A percentile compares a stretch with the other conserved stretches of the same genome.
Evolutionary conservation across 2,888 invertebrate genomes (phyloP).

Genomic region (Cylindroiulus punctatus): DNA sequence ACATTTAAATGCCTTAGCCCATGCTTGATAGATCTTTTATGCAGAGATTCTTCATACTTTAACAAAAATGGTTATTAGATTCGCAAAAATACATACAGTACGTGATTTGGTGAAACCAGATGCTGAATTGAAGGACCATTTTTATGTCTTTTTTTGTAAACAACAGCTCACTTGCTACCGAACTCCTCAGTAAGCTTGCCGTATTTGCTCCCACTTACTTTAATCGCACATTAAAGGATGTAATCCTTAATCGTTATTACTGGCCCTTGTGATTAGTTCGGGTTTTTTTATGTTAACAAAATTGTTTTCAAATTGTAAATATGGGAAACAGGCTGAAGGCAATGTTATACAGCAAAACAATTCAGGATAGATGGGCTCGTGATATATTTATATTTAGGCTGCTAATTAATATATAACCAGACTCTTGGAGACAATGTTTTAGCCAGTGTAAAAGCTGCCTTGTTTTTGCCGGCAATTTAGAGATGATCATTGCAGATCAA

Average conservation of each 20-base stretch:
- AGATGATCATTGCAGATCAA: neutral
- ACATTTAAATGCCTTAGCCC: neutral
- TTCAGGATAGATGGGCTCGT: neutral
- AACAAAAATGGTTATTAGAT: too few relatives aligned
- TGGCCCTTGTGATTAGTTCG: neutral
- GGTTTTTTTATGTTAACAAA: neutral
- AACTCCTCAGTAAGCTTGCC: too few relatives aligned
- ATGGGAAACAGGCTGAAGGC: neutral
- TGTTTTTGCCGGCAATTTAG: neutral
- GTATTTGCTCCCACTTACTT: neutral
- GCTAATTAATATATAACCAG: constrained; percentile 18
- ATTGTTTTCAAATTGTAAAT: neutral
- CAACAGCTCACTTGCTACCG: neutral
- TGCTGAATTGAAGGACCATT: neutral
- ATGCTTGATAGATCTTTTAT: neutral
- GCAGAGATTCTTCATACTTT: neutral
- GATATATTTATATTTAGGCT: constrained; percentile 18
- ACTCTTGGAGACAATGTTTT: neutral
- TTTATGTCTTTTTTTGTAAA: neutral
- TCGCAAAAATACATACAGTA: neutral
- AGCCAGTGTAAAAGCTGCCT: neutral
- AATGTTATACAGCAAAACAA: neutral
- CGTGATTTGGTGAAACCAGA: neutral
- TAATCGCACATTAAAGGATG: neutral
- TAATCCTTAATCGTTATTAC: neutral